Evolutionary conservation across 2,888 invertebrate species (phyloP).

Genomic region (Bhutanitis thaidina): DNA sequence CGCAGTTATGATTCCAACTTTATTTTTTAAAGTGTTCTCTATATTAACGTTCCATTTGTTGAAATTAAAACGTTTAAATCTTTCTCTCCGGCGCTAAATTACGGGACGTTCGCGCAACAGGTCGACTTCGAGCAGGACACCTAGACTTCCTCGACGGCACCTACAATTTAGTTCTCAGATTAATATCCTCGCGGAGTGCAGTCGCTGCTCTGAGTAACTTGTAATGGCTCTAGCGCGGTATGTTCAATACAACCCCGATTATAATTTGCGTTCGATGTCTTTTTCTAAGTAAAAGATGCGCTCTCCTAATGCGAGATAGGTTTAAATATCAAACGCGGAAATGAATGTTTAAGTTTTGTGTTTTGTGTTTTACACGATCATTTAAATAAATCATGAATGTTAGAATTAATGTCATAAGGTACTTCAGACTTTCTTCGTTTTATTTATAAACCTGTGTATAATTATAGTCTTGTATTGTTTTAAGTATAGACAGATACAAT

Average conservation of each 20-base stretch:
- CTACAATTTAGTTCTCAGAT: conserved; percentile 1
- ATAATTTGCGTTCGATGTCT: conserved; percentile 5
- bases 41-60: not conserved
- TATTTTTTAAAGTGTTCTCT: conserved; percentile 6
- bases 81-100: not conserved
- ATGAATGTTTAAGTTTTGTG: too few relatives aligned
- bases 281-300: conserved; percentile 4
- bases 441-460: too few relatives aligned
- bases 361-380: not conserved
- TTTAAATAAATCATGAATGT: too few relatives aligned
- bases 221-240: conserved; percentile 2
- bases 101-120: conserved; percentile 7
- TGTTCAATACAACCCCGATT: not conserved
- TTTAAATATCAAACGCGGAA: too few relatives aligned
- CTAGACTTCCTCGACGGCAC: not conserved
- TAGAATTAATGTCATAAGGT: too few relatives aligned
- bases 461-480: too few relatives aligned
- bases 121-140: conserved; percentile 2
- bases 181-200: not conserved
- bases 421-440: too few relatives aligned
- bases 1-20: not conserved
- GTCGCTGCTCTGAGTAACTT: not conserved
- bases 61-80: conserved; percentile 6
- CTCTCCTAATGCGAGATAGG: not conserved
- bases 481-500: too few relatives aligned